phyloP scores from a whole-genome alignment of 23 tunicate species.

The Pegea sp. region DNA sequence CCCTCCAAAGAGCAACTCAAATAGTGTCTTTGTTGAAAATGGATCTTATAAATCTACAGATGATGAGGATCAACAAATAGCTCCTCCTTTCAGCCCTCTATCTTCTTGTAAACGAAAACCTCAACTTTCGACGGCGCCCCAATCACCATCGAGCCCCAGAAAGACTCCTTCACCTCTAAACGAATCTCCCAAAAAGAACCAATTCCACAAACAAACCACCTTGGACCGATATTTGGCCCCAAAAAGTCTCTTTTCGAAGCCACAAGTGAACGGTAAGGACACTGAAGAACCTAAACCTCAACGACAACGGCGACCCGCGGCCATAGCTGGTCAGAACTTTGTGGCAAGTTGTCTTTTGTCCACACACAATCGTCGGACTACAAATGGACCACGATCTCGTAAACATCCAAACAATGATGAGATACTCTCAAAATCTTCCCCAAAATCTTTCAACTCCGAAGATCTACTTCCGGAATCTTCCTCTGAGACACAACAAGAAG shows the following conservation, averaged over 20 bases:
- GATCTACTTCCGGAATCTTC: neutral
- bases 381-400: too few species aligned
- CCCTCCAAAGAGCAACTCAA: too few species aligned
- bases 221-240: conserved; percentile 9
- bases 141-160: too few species aligned
- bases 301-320: conserved; percentile 37
- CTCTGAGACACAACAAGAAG: neutral
- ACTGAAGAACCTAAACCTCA: conserved; percentile 6
- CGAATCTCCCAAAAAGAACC: too few species aligned
- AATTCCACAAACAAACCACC: conserved; percentile 18
- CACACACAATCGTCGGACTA: conserved; percentile 5
- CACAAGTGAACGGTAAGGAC: neutral
- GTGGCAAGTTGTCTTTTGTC: conserved; percentile 51
- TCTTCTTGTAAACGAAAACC: conserved; percentile 3
- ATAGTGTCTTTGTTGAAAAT: too few species aligned
- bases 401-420: too few species aligned
- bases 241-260: neutral
- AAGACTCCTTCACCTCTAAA: too few species aligned
- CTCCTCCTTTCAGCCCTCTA: too few species aligned
- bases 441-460: neutral
- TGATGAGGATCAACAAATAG: too few species aligned
- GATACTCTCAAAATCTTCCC: neutral
- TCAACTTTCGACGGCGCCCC: too few species aligned
- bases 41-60: too few species aligned
- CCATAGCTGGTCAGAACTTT: conserved; percentile 61